Conservation (phyloP, 2,888 invertebrate genomes). For the Monochamus alternatus region DNA sequence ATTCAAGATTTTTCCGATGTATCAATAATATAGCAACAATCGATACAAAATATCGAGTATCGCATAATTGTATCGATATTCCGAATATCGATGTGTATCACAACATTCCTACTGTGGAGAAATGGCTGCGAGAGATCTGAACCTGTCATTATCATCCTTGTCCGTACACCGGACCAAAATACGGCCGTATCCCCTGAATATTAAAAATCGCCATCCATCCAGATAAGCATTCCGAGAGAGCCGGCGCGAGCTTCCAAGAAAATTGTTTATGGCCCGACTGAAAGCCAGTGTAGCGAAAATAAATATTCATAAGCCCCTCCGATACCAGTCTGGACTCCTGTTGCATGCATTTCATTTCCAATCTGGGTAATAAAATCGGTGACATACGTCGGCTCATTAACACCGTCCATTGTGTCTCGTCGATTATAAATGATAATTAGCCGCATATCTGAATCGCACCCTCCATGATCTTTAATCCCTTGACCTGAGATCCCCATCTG, state of each 20-base stretch:
- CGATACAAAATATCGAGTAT: too few relatives aligned
- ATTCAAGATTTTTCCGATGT: too few relatives aligned
- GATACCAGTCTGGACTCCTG: constrained; percentile 39
- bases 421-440: constrained; percentile 64
- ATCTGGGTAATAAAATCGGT: constrained; percentile 49
- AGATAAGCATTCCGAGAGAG: not conserved
- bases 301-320: constrained; percentile 40
- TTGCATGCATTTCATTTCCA: constrained; percentile 46
- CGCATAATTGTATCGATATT: too few relatives aligned
- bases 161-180: not conserved
- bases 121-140: too few relatives aligned
- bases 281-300: constrained; percentile 33
- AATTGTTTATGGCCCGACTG: constrained; percentile 25
- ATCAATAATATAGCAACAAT: too few relatives aligned
- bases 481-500: constrained; percentile 63
- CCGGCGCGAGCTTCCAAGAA: not conserved
- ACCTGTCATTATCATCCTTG: too few relatives aligned
- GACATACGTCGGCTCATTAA: constrained; percentile 49
- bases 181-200: not conserved
- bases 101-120: too few relatives aligned
- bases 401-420: constrained; percentile 48
- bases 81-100: too few relatives aligned
- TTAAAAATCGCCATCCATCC: not conserved
- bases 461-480: constrained; percentile 67
- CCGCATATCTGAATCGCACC: constrained; percentile 49